Evolutionary conservation across 2,888 invertebrate genomes (phyloP), one percentile per base, ranked within the genome.

Genomic region (Trisateles emortualis): DNA sequence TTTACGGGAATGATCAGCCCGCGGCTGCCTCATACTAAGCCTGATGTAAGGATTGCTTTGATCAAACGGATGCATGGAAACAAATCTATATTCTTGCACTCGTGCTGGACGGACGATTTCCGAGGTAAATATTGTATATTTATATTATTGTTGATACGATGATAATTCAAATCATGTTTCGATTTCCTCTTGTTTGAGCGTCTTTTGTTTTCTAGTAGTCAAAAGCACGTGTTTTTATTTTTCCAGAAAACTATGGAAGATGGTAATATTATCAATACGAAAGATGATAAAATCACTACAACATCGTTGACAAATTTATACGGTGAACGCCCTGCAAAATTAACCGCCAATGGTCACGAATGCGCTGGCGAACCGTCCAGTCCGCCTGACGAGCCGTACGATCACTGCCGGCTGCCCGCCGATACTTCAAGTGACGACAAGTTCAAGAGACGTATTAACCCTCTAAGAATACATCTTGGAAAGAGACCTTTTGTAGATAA

Each of bases 1-100:
- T 93, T 93, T 93, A 93, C 92, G 92, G 92, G 92, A 92, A 92
- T 93, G 93, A 92, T 87, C 92, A 92, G 93, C 90, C 90, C 86
- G 92, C 89, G 88, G 92, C 90, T 89, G 93, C 88, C 84, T 88
- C 87, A 81, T 79, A 87, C 77, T 88, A 86, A 88, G 87, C 90
- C 90, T 83, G 87, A 91, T 92, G 92, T 92, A 88, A 92, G 90
- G 88, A 88, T 86, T 80, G 79, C 81, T 84, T 74, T 86, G 75
- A 72, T 78, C 76, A 85, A 88, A 90, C 92, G 89, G 83, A 92
- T 92, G 92, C 86, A 88, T 88, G 87, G 86, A 91, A 87, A 89
- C 87, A 79, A 87, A 90, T 88, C 85, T 86, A 76, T 87, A 84
- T 79, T 89, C 81, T 85, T 90, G 86, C 86, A 87, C 83, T 88